A percentile compares a stretch with the other conserved stretches of the same genome.
Evolutionary conservation across 2,797 vertebrate species (phyloP).

Genomic region (Argya squamiceps): DNA sequence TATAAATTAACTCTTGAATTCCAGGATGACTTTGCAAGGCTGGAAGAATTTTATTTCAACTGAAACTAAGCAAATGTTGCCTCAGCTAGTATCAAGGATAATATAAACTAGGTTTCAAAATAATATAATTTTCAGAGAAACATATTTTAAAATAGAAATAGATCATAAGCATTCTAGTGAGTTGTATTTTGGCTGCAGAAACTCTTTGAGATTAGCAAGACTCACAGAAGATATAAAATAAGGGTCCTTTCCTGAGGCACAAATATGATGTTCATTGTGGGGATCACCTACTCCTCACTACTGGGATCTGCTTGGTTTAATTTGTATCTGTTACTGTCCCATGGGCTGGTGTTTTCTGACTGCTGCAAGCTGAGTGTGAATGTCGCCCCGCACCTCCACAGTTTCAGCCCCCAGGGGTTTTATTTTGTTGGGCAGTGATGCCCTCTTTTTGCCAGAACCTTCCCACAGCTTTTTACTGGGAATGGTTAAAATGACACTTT

Average conservation of each 20-base stretch:
- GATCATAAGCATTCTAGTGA: neutral
- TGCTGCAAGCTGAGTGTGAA: neutral
- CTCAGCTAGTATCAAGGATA: neutral
- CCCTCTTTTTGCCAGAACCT: neutral
- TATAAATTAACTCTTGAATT: neutral
- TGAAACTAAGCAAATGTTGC: neutral
- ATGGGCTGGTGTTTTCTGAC: neutral
- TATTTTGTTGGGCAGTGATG: rapidly evolving
- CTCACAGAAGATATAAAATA: neutral
- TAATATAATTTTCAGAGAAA: neutral
- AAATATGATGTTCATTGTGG: neutral
- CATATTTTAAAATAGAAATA: neutral
- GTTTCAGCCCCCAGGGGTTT: rapidly evolving
- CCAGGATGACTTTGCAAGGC: neutral
- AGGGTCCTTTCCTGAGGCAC: neutral
- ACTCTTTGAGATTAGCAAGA: neutral
- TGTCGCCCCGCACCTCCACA: rapidly evolving
- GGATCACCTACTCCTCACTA: neutral
- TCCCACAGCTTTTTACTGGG: neutral
- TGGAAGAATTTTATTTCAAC: neutral
- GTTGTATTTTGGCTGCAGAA: neutral
- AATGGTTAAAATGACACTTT: neutral
- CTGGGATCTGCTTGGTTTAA: neutral
- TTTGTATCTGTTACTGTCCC: neutral
- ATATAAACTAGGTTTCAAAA: neutral